Evolutionary conservation across 1,140 invertebrate genomes (phyloP).

Genomic region (Dinothrombium tinctorium): DNA sequence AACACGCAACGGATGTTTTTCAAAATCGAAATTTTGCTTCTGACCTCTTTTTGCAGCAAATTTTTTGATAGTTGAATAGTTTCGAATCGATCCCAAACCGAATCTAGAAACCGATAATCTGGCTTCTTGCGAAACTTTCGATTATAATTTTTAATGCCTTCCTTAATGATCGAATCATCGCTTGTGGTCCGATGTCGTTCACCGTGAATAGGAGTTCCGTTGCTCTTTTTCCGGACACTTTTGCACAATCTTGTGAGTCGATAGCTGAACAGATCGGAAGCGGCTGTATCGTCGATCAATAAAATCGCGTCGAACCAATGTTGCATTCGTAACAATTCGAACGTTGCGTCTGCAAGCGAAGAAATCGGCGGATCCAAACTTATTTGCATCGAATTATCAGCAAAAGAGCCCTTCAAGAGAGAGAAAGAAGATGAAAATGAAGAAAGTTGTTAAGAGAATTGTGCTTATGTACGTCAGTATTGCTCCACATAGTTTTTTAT

Average conservation of each 20-base stretch:
- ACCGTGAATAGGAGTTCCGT: neutral
- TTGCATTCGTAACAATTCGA: constrained; percentile 8
- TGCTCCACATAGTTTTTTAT: no score
- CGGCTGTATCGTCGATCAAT: constrained; percentile 10
- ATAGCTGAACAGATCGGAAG: constrained; percentile 9
- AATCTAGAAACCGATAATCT: constrained; percentile 2
- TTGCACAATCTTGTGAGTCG: constrained; percentile 7
- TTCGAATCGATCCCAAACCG: constrained; percentile 3
- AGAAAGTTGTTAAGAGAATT: no score
- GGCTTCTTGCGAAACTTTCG: neutral
- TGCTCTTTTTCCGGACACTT: neutral
- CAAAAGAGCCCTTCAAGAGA: neutral
- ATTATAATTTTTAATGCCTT: neutral
- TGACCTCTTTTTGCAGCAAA: constrained; percentile 3
- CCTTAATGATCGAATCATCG: neutral
- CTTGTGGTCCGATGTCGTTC: no score
- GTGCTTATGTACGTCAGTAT: no score
- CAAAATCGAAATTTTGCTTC: neutral
- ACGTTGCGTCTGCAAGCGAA: constrained; percentile 11
- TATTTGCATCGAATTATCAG: constrained; percentile 1
- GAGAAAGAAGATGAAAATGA: no score
- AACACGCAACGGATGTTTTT: no score
- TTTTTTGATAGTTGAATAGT: constrained; percentile 6
- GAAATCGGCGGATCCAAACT: constrained; percentile 11
- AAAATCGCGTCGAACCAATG: constrained; percentile 13